Conservation (phyloP, 2,113 vertebrate genomes). For the Elachura formosa region DNA sequence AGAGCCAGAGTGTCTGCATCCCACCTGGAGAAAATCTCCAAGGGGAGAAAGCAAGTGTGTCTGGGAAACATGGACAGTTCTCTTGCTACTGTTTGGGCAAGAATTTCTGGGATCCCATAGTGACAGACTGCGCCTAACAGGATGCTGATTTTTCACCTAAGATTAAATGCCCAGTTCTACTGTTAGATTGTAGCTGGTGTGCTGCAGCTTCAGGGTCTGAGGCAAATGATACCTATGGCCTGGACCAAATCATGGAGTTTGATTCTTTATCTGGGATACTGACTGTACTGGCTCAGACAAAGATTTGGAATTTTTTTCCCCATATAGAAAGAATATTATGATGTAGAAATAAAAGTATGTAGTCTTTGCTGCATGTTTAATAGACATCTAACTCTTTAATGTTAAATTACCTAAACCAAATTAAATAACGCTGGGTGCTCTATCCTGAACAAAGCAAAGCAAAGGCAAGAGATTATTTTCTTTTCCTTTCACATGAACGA, state of each 20-base stretch:
- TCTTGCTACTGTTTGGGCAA: not conserved
- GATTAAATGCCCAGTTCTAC: not conserved
- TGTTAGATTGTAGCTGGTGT: not conserved
- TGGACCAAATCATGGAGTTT: not conserved
- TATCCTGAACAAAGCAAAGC: not conserved
- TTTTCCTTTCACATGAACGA: not conserved
- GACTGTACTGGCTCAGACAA: not conserved
- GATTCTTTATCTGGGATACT: not conserved
- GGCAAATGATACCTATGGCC: not conserved
- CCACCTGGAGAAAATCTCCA: conserved; percentile 29
- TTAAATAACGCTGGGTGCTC: not conserved
- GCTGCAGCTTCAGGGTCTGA: not conserved
- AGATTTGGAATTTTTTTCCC: not conserved
- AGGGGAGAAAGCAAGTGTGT: not conserved
- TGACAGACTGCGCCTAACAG: not conserved
- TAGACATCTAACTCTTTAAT: not conserved
- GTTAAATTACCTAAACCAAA: not conserved
- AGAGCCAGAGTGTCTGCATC: not conserved
- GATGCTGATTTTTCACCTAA: not conserved
- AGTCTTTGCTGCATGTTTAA: not conserved
- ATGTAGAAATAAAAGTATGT: not conserved
- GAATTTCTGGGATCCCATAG: not conserved
- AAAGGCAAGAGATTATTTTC: not conserved
- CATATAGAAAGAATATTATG: not conserved
- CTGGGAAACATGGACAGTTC: not conserved